These are phyloP conservation scores for Vombatus ursinus DNA, from an alignment of 2,113 vertebrate genomes.

Conservation along the genomic window DNA sequence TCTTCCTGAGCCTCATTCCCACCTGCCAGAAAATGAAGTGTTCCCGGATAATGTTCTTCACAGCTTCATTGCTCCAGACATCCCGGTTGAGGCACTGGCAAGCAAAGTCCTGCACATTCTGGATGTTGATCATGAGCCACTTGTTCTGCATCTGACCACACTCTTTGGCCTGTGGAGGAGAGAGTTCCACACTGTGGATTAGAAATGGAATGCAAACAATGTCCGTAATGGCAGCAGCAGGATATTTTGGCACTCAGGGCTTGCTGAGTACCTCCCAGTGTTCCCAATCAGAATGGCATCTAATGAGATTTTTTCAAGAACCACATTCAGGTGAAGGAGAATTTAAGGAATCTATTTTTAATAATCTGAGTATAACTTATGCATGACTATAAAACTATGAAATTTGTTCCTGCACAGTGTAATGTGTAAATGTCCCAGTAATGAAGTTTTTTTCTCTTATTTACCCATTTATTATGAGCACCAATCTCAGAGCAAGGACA, in stretches of 20 bases:
- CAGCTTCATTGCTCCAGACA: slow-evolving; percentile 98
- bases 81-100: slow-evolving; percentile 98
- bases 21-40: slow-evolving; percentile 99
- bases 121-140: slow-evolving; percentile 99
- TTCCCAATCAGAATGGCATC: background rate
- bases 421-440: background rate
- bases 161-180: slow-evolving; percentile 92
- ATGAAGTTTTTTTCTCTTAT: background rate
- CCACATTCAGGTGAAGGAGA: background rate
- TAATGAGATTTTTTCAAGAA: background rate
- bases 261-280: background rate
- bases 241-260: slow-evolving; percentile 30
- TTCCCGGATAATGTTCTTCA: slow-evolving; percentile 96
- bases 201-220: slow-evolving; percentile 44
- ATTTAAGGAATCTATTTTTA: background rate
- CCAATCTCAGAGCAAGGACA: background rate
- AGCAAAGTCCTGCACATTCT: slow-evolving; percentile 98
- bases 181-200: slow-evolving; percentile 60
- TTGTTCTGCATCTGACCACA: slow-evolving; percentile 98
- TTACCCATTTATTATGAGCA: background rate
- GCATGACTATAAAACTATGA: background rate
- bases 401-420: background rate
- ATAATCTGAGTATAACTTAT: background rate
- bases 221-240: slow-evolving; percentile 59
- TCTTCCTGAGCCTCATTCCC: background rate